These are phyloP conservation scores for Paguma larvata DNA, from an alignment of 2,797 vertebrate genomes.

Conservation along the genomic window DNA sequence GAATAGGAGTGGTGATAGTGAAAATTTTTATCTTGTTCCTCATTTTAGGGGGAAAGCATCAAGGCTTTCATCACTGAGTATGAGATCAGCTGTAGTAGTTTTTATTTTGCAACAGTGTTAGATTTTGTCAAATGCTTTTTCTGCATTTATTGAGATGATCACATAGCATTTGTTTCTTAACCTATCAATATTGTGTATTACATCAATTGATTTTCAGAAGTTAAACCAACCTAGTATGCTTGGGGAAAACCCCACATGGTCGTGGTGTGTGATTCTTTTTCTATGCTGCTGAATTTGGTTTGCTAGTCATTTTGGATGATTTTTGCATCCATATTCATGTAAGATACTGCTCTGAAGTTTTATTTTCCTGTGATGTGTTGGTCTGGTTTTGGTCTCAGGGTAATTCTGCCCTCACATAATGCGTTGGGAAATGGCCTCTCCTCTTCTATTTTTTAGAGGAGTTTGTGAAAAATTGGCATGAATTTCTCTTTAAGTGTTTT, in stretches of 20 bases:
- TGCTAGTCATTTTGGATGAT: background rate
- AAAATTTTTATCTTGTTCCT: slow-evolving; percentile 18
- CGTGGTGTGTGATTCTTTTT: background rate
- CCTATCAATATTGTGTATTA: background rate
- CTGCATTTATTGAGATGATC: background rate
- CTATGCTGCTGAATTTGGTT: background rate
- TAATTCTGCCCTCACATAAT: background rate
- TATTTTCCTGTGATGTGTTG: background rate
- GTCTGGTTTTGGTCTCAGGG: background rate
- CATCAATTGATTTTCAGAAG: slow-evolving; percentile 30
- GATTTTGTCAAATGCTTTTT: slow-evolving; percentile 40
- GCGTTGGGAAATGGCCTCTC: background rate
- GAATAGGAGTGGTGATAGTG: background rate
- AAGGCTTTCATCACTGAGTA: background rate
- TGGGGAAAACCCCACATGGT: background rate
- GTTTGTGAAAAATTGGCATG: slow-evolving; percentile 11
- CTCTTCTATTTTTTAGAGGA: background rate
- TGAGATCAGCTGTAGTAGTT: background rate
- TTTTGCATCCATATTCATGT: background rate
- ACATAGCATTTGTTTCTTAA: slow-evolving; percentile 29
- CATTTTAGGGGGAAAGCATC: background rate
- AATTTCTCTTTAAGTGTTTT: slow-evolving; percentile 50
- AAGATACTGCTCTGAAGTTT: slow-evolving; percentile 4
- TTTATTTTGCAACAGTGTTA: background rate
- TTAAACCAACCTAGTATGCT: background rate